phyloP scores from a whole-genome alignment of 2,888 invertebrate species.

The Junonia oenone region DNA sequence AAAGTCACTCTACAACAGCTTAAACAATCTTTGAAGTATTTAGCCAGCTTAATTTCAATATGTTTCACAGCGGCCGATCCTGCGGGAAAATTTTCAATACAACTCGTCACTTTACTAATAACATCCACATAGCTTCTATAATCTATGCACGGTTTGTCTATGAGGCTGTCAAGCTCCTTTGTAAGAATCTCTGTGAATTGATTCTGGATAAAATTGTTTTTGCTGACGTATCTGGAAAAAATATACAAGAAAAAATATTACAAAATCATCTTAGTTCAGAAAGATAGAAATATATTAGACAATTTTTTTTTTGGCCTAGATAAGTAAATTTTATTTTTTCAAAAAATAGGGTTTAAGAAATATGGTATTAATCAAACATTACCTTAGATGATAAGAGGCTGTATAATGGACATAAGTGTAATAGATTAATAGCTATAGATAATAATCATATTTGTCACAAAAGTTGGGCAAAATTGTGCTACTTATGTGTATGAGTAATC shows the following conservation, averaged over 20 bases:
- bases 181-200: constrained; percentile 43
- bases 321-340: too few species aligned
- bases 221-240: constrained; percentile 51
- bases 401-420: too few species aligned
- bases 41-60: constrained; percentile 38
- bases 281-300: too few species aligned
- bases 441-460: too few species aligned
- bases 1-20: constrained; percentile 42
- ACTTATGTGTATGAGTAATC: too few species aligned
- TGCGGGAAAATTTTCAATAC: constrained; percentile 58
- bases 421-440: too few species aligned
- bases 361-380: too few species aligned
- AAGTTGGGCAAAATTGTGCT: too few species aligned
- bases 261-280: too few species aligned
- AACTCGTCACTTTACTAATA: constrained; percentile 45
- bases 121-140: constrained; percentile 37
- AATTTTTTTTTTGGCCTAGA: background rate
- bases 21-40: constrained; percentile 43
- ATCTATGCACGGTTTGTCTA: constrained; percentile 18
- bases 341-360: too few species aligned
- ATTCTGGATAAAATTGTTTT: constrained; percentile 40
- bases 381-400: too few species aligned
- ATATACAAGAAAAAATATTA: background rate
- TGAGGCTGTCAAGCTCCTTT: constrained; percentile 34
- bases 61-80: constrained; percentile 45